Evolutionary conservation across 1,140 invertebrate genomes (phyloP).

Genomic region (Habropoda laboriosa): DNA sequence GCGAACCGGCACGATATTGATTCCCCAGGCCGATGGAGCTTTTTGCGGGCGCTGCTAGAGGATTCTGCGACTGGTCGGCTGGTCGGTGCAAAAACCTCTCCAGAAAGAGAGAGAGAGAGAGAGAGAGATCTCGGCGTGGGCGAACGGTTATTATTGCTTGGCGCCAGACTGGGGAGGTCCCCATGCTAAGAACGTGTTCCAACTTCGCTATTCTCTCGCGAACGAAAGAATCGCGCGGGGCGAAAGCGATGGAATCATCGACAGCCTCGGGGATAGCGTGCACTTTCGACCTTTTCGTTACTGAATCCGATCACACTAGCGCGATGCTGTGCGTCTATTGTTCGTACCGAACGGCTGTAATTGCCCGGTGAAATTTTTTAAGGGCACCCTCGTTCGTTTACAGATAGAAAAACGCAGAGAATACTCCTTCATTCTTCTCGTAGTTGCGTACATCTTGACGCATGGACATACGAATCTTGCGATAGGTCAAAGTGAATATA

Average conservation of each 20-base stretch:
- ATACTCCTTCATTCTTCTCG: neutral
- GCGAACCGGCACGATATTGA: slow-evolving; percentile 24
- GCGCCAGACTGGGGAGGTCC: slow-evolving; percentile 69
- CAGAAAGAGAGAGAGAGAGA: slow-evolving; percentile 44
- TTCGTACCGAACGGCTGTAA: neutral
- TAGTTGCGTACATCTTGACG: no score
- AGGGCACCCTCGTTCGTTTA: neutral
- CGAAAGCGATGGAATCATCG: slow-evolving; percentile 40
- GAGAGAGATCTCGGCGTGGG: slow-evolving; percentile 68
- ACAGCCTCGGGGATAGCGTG: slow-evolving; percentile 25
- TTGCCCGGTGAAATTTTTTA: neutral
- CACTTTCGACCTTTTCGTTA: slow-evolving; percentile 9
- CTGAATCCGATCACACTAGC: neutral
- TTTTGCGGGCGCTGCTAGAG: slow-evolving; percentile 19
- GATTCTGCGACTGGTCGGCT: slow-evolving; percentile 33
- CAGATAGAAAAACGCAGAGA: neutral
- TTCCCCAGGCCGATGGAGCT: slow-evolving; percentile 13
- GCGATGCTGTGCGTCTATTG: neutral
- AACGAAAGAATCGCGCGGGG: slow-evolving; percentile 36
- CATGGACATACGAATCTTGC: no score
- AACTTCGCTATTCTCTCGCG: slow-evolving; percentile 31
- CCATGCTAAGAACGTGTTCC: slow-evolving; percentile 46
- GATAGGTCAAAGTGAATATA: no score
- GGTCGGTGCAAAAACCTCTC: slow-evolving; percentile 56
- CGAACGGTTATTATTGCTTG: slow-evolving; percentile 76